Evolutionary conservation across 2,797 vertebrate species (phyloP), one percentile per base, ranked within the genome.

Genomic region (Xerus rutilus): DNA sequence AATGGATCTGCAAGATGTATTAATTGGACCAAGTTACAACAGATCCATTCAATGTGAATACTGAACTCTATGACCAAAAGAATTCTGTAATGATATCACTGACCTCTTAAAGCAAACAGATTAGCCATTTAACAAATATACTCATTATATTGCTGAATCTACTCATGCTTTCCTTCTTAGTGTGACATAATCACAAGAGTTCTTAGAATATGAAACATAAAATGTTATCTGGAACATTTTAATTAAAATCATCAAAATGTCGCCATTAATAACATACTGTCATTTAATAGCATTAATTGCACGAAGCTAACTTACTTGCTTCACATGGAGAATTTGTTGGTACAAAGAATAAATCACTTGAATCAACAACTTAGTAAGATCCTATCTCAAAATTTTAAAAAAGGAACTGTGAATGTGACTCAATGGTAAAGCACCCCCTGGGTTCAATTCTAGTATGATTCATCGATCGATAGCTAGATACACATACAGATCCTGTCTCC

Each of bases 41-140:
- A 52, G 78, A 62, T 39, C 28, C 47, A 54, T 94, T 96, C 69
- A 91, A 67, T 89, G 54, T 69, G 64, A 86, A 76, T 20, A 25
- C 78, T 7, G 3, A 86, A 72, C 94, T 82, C 21, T 15, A 10
- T 65, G 43, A 76, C 64, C 70, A 78, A 82, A 65, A 82, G 39
- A 49, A 62, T 59, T 43, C 70, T 83, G 69, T 67, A 77, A 0
- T n/a, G 12, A 86, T 43, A 74, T 45, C 86, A 72, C 20, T 74
- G 59, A 94, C 39, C 62, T 74, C 11, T 30, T 65, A 92, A 77
- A 94, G 25, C 39, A 49, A 77, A 25, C 73, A 76, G 17, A 52
- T 32, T 52, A 62, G 15, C 69, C 35, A 35, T 35, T 59, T 88
- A 85, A 89, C 28, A 64, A 79, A 52, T 83, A 57, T 43, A 28